Base-by-base conservation (phyloP, 2,113 vertebrate species). In the Phylloscopus whistleri region DNA sequence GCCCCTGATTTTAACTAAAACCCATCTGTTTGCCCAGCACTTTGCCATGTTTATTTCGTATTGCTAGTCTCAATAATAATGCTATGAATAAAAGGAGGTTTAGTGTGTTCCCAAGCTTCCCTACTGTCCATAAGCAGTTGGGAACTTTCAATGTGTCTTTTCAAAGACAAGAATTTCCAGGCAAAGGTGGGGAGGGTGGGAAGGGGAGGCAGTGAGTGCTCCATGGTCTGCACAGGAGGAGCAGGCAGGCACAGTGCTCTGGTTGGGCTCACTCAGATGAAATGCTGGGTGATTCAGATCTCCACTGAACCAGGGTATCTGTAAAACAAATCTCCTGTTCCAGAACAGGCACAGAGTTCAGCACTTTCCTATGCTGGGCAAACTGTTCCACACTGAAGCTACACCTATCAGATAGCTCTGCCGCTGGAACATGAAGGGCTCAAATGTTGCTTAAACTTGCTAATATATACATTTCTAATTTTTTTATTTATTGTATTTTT, bases 1-100 rank as follows among this genome's bases (percentile, higher is more conserved):
- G 95, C 87, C 97, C 78, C 93, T 94, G 53, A 94, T 97, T 97
- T 97, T 98, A 98, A 98, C 98, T 92, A 98, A 98, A 98, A 31
- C 96, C 75, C 97, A 98, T 98, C 98, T 98, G 97, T 97, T 97
- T 96, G 97, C 95, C 95, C 92, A 95, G 96, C 97, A 87, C 84
- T 92, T 39, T 95, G 87, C 94, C 26, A 1, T 75, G 44, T 69
- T 70, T 94, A 69, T 89, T 96, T 83, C 53, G 8, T 93, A 74
- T 73, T 23, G 14, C 72, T 85, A 91, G 6, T 48, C n/a, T 82
- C 90, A 74, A 31, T 64, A 87, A n/a, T 2, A 6, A 72, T 11
- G 1, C 37, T 15, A n/a, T 79, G 86, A 96, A 81, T 90, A 81
- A 93, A 89, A 74, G 28, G 11, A 76, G 93, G 21, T 82, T 74